phyloP scores from a whole-genome alignment of 2,888 invertebrate genomes.

The Pyrgus malvae region DNA sequence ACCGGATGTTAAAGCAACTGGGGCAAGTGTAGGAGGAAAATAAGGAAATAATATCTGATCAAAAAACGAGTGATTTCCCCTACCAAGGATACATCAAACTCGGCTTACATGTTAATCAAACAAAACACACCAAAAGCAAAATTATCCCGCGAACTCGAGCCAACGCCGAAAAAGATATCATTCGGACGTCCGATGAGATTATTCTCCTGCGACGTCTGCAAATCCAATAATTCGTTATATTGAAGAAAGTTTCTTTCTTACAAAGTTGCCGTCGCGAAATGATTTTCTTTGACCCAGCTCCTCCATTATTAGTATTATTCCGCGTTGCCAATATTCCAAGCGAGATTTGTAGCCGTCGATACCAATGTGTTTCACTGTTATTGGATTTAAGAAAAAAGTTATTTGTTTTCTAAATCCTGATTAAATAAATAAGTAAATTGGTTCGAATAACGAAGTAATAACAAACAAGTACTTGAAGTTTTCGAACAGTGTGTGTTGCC shows the following conservation, averaged over 20 bases:
- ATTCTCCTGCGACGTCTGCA: slow-evolving; percentile 55
- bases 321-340: slow-evolving; percentile 51
- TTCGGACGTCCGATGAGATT: slow-evolving; percentile 57
- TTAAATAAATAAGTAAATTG: too few species aligned
- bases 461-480: too few species aligned
- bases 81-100: slow-evolving; percentile 24
- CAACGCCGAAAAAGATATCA: slow-evolving; percentile 56
- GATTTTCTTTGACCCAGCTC: slow-evolving; percentile 65
- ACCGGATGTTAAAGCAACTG: slow-evolving; percentile 12
- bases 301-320: slow-evolving; percentile 66
- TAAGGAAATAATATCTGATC: slow-evolving; percentile 21
- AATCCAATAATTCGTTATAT: slow-evolving; percentile 77
- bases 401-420: too few species aligned
- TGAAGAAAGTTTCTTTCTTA: slow-evolving; percentile 69
- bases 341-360: slow-evolving; percentile 22
- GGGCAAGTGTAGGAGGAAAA: slow-evolving; percentile 11
- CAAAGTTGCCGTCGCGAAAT: slow-evolving; percentile 62
- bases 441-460: too few species aligned
- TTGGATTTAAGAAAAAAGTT: neutral
- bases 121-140: slow-evolving; percentile 38
- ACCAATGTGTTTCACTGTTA: slow-evolving; percentile 9
- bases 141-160: slow-evolving; percentile 39
- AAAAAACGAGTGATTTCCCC: slow-evolving; percentile 20
- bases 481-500: too few species aligned
- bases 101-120: slow-evolving; percentile 39